Evolutionary conservation across 2,113 vertebrate genomes (phyloP), one percentile per base, ranked within the genome.

Genomic region (Bos indicus): DNA sequence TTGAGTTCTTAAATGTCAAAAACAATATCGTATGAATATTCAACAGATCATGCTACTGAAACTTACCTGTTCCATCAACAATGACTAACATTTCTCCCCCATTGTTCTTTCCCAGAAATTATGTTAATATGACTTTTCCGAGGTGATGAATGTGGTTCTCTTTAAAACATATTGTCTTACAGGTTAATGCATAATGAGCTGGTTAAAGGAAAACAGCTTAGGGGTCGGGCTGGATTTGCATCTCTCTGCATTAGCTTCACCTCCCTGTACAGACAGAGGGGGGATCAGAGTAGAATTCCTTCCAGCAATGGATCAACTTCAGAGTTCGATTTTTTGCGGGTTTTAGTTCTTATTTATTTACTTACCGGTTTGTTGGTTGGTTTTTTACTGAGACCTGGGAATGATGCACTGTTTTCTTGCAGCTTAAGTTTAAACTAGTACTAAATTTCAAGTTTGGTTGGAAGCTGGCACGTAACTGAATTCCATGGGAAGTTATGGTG

Each of bases 1-100:
- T 99, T 99, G 99, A 99, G 99, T 99, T 98, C 99, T 99, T 99
- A 99, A 99, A 99, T 99, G 99, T 99, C 99, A 99, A 99, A 99
- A 99, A 99, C 98, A 99, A 99, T 99, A 98, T 97, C 33, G 98
- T 97, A 99, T 99, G 99, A 99, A 99, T 99, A 99, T 99, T 99
- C 99, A 99, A 98, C 98, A 98, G 99, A 98, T 99, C 98, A 95
- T 51, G 97, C 98, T 98, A 98, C 98, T 92, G 98, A 98, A 98
- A 98, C 98, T 98, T 98, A 99, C 99, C 99, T 99, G 98, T 94
- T 98, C 99, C 95, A 98, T 99, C 99, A 98, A 98, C 98, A 98
- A 97, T 98, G 98, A 98, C 98, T 98, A 99, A 99, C 98, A 97
- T 96, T 96, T 96, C 95, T 92, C 94, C 96, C 84, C 91, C 98